Conservation (phyloP, 2,888 invertebrate genomes). For the Drosophila emarginata region DNA sequence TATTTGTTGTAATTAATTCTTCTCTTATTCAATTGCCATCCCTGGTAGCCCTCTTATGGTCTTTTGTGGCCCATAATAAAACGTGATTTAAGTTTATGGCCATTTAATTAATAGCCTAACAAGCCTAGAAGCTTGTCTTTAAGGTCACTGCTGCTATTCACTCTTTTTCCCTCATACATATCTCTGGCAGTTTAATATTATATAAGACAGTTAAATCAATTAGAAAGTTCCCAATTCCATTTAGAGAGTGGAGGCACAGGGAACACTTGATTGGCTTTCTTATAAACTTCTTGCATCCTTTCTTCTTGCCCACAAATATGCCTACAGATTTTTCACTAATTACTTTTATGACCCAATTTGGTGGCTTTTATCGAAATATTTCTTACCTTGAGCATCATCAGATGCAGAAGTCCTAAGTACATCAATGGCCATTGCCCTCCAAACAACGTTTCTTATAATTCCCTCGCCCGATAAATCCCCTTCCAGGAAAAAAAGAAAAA, state of each 20-base stretch:
- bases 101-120: constrained; percentile 66
- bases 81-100: constrained; percentile 66
- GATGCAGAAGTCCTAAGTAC: constrained; percentile 34
- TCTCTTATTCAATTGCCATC: constrained; percentile 14
- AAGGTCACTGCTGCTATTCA: constrained; percentile 22
- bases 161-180: constrained; percentile 12
- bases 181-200: constrained; percentile 43
- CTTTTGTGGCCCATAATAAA: constrained; percentile 33
- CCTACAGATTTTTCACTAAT: constrained; percentile 65
- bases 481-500: background rate
- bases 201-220: constrained; percentile 58
- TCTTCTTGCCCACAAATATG: constrained; percentile 45
- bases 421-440: constrained; percentile 23
- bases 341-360: constrained; percentile 78
- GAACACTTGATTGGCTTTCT: constrained; percentile 45
- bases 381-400: constrained; percentile 51
- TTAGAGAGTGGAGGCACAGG: background rate
- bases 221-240: constrained; percentile 38
- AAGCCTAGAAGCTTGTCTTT: constrained; percentile 44
- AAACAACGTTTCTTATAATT: background rate
- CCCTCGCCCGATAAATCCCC: background rate
- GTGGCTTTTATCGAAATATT: constrained; percentile 44
- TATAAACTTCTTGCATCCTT: constrained; percentile 59
- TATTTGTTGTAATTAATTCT: background rate
- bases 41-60: constrained; percentile 23